These are phyloP conservation scores for Drosophila leontia DNA, from an alignment of 1,140 invertebrate genomes.

Conservation along the genomic window DNA sequence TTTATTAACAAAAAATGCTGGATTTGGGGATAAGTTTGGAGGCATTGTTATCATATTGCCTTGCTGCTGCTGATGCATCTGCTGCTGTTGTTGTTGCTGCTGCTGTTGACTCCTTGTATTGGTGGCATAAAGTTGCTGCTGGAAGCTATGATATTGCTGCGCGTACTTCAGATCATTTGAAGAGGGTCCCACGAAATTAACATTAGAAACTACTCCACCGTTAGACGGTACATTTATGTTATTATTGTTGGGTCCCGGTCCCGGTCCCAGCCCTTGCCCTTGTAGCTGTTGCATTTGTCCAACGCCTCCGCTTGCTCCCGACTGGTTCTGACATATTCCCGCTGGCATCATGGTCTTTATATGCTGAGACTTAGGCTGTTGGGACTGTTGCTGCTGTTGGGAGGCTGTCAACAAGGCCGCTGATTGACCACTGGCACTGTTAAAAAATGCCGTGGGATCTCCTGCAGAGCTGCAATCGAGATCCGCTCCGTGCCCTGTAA, in stretches of 20 bases:
- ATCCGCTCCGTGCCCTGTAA: slow-evolving; percentile 49
- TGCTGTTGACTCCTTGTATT: slow-evolving; percentile 89
- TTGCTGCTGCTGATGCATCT: slow-evolving; percentile 51
- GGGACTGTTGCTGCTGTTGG: slow-evolving; percentile 37
- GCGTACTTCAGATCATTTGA: slow-evolving; percentile 96
- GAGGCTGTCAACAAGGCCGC: slow-evolving; percentile 42
- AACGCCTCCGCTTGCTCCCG: slow-evolving; percentile 81
- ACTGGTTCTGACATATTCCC: slow-evolving; percentile 51
- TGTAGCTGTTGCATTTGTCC: slow-evolving; percentile 86
- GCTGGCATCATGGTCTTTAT: slow-evolving; percentile 47
- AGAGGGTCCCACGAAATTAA: slow-evolving; percentile 91
- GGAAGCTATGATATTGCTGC: slow-evolving; percentile 97
- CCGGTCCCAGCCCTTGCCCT: slow-evolving; percentile 86
- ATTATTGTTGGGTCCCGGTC: slow-evolving; percentile 73
- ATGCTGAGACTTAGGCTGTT: slow-evolving; percentile 50
- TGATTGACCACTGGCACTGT: slow-evolving; percentile 18
- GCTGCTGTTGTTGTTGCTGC: slow-evolving; percentile 81
- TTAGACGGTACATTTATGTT: slow-evolving; percentile 85
- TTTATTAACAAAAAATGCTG: slow-evolving; percentile 77
- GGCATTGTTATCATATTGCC: slow-evolving; percentile 79
- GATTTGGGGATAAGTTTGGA: slow-evolving; percentile 69
- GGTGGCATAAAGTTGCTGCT: slow-evolving; percentile 96
- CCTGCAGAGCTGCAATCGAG: slow-evolving; percentile 59
- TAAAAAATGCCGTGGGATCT: slow-evolving; percentile 55
- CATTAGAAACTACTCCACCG: slow-evolving; percentile 71